Evolutionary conservation across 2,797 vertebrate genomes (phyloP), one percentile per base, ranked within the genome.

Genomic region (Gallinago solitaria): DNA sequence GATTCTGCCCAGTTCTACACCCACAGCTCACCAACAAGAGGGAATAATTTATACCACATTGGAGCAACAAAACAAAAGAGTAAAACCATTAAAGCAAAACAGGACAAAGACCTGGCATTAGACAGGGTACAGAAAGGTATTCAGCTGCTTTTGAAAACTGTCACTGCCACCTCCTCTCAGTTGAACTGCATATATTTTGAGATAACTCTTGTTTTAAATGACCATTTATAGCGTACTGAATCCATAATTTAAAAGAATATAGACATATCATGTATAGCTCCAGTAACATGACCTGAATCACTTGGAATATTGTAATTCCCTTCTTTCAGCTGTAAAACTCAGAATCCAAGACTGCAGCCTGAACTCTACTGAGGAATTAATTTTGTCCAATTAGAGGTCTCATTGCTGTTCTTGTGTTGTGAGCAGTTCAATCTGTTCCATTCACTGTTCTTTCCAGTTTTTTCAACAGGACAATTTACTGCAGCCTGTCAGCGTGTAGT

Each of bases 381-480:
- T 93, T 89, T 87, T 91, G 28, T 65, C 35, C 79, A 91, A 19
- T 95, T 89, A 86, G 86, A 73, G 39, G 63, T 87, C 69, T 85
- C 87, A 79, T 27, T 18, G 23, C 21, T 53, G 15, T 57, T 43
- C 80, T 86, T 89, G 69, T 83, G 57, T 69, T 87, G 65, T 48
- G 70, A 89, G 41, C 57, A 80, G 87, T 67, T 95, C 92, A 90
- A 91, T 91, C 89, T 94, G 82, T 93, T 95, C 90, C 89, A 70
- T 33, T 95, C 35, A 80, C 61, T 81, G 68, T 65, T 79, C 70
- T 96, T 95, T 93, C 85, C 89, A 93, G 23, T 94, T 95, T 90
- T 90, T 51, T 95, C 79, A 94, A 91, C 88, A 93, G 81, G 69
- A 92, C 71, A 85, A 93, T 97, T 97, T 96, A 87, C 80, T 95